Evolutionary conservation across 53 echinoderm and acorn worm genomes (phyloP).

Genomic region (Astropecten irregularis): DNA sequence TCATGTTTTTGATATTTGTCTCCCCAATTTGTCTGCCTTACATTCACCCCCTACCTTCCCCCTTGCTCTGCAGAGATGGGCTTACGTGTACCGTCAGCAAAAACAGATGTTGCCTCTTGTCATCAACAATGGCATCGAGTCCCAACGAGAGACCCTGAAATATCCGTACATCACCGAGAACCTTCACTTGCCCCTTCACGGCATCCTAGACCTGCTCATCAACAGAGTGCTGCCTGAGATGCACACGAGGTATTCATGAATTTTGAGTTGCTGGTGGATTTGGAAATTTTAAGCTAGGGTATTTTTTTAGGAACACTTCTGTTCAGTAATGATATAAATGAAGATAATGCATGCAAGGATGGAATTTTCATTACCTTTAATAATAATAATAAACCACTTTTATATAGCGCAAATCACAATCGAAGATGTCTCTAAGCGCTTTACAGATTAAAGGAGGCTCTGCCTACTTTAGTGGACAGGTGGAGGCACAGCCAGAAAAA

Average conservation of each 20-base stretch:
- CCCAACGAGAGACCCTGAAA: neutral
- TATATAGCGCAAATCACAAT: too few species aligned
- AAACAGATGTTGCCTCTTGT: slow-evolving; percentile 11
- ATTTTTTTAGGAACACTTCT: neutral
- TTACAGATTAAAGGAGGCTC: neutral
- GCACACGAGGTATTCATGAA: slow-evolving; percentile 9
- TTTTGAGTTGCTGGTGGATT: too few species aligned
- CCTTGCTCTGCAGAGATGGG: slow-evolving; percentile 50
- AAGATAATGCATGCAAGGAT: too few species aligned
- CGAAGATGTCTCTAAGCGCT: neutral
- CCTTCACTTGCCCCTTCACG: slow-evolving; percentile 1
- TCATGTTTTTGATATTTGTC: too few species aligned
- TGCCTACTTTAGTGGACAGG: neutral
- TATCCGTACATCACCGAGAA: slow-evolving; percentile 17
- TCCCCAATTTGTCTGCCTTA: neutral
- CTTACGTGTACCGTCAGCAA: slow-evolving; percentile 14
- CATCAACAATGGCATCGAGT: slow-evolving; percentile 13
- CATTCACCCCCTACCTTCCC: neutral
- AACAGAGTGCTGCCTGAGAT: neutral
- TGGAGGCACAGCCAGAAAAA: too few species aligned
- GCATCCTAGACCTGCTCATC: neutral
- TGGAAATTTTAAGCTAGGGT: neutral
- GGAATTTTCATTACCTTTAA: too few species aligned
- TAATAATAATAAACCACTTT: too few species aligned
- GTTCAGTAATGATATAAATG: neutral